phyloP scores from a whole-genome alignment of 2,113 vertebrate genomes.

The Pachycephala philippinensis region DNA sequence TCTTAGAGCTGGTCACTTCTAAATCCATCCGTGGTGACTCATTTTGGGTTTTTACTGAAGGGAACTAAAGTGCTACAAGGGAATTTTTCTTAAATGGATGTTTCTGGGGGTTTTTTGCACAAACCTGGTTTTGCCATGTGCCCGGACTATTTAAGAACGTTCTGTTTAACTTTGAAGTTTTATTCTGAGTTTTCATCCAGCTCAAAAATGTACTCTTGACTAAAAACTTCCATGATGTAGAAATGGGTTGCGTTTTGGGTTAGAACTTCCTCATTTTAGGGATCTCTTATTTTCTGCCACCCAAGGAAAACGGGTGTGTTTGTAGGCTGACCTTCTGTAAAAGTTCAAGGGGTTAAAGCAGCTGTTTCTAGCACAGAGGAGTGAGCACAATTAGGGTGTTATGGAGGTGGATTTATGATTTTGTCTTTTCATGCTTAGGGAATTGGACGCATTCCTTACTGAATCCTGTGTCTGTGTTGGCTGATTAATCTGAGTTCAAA shows the following conservation, averaged over 20 bases:
- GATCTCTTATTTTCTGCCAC: neutral
- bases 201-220: neutral
- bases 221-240: neutral
- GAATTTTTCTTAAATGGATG: constrained; percentile 3
- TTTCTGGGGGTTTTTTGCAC: constrained; percentile 11
- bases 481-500: neutral
- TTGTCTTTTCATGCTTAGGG: neutral
- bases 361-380: neutral
- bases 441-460: neutral
- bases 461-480: neutral
- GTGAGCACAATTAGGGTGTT: neutral
- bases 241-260: neutral
- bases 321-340: neutral
- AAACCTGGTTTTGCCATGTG: neutral
- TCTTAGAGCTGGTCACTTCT: neutral
- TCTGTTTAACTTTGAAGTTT: neutral
- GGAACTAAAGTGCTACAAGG: constrained; percentile 25
- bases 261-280: constrained; percentile 21
- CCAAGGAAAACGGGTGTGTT: neutral
- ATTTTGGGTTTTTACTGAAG: constrained; percentile 40
- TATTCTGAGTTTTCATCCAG: neutral
- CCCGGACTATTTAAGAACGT: neutral
- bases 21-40: neutral
- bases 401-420: neutral
- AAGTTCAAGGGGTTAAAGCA: neutral